These are phyloP conservation scores for Sinocyclocheilus anophthalmus DNA, from an alignment of 2,113 vertebrate genomes.

Conservation along the genomic window DNA sequence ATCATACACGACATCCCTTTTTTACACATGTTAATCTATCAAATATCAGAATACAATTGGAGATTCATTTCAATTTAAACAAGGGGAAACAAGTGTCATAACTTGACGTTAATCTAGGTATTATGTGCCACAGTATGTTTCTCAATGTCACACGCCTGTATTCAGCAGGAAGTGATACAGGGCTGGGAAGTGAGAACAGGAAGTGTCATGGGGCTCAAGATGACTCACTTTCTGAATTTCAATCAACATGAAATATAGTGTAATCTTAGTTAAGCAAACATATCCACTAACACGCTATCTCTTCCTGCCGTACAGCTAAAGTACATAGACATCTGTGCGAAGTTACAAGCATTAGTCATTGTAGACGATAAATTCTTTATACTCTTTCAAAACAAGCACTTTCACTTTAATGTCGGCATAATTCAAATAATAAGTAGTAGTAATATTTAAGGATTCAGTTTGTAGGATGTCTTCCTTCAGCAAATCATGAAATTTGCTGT, in stretches of 20 bases:
- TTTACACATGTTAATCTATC: background rate
- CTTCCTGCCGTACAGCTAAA: background rate
- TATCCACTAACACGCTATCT: too few species aligned
- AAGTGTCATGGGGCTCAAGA: slow-evolving; percentile 66
- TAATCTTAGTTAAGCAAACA: background rate
- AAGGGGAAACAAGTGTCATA: background rate
- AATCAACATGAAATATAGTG: slow-evolving; percentile 8
- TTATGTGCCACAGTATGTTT: background rate
- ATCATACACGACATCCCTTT: background rate
- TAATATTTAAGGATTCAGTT: background rate
- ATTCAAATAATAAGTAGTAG: background rate
- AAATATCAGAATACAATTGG: background rate
- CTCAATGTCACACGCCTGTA: slow-evolving; percentile 45
- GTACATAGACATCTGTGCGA: background rate
- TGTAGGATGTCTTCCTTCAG: background rate
- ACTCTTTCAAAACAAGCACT: background rate
- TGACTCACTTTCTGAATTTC: slow-evolving; percentile 57
- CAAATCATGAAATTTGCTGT: background rate
- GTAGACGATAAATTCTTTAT: background rate
- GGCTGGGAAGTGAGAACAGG: slow-evolving; percentile 68
- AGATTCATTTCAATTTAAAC: background rate
- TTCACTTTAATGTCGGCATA: background rate
- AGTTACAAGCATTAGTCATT: background rate
- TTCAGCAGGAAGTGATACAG: slow-evolving; percentile 72
- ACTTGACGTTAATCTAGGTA: background rate